phyloP scores from a whole-genome alignment of 2,888 invertebrate genomes.

The Drosophila cognata region DNA sequence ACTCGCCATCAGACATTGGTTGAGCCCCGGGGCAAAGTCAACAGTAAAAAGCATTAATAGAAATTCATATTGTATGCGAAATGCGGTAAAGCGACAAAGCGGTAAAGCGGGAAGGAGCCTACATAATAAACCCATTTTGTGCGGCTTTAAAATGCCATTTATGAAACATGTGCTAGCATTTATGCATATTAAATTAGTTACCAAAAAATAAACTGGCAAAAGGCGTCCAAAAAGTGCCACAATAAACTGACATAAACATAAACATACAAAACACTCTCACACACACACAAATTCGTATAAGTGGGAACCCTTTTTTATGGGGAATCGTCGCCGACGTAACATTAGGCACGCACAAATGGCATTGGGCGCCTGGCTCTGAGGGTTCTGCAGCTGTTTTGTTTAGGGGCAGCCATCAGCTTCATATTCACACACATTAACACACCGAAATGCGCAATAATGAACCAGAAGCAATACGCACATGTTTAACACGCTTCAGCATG shows the following conservation, averaged over 20 bases:
- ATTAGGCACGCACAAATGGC: slow-evolving; percentile 62
- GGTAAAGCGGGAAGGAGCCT: slow-evolving; percentile 25
- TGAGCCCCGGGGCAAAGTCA: slow-evolving; percentile 28
- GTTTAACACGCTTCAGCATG: slow-evolving; percentile 10
- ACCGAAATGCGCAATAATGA: slow-evolving; percentile 48
- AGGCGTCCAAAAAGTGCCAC: slow-evolving; percentile 62
- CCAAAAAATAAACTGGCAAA: slow-evolving; percentile 68
- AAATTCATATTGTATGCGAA: slow-evolving; percentile 67
- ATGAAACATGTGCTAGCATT: slow-evolving; percentile 80
- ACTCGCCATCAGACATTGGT: slow-evolving; percentile 1
- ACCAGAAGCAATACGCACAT: slow-evolving; percentile 24
- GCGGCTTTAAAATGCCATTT: slow-evolving; percentile 80
- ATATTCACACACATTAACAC: slow-evolving; percentile 67
- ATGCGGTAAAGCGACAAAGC: slow-evolving; percentile 27
- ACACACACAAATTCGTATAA: slow-evolving; percentile 30
- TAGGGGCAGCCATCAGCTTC: slow-evolving; percentile 33
- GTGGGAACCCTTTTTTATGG: slow-evolving; percentile 78
- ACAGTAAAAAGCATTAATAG: slow-evolving; percentile 55
- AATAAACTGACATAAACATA: slow-evolving; percentile 57
- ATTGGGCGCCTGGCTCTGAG: slow-evolving; percentile 33
- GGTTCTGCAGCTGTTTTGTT: slow-evolving; percentile 51
- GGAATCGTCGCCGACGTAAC: slow-evolving; percentile 53
- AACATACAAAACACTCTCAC: slow-evolving; percentile 22
- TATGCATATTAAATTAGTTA: slow-evolving; percentile 79
- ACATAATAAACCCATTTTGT: slow-evolving; percentile 77